Percentiles rank a stretch among this genome's conserved stretches.
These are phyloP conservation scores for Heterodera filipjevi DNA, from an alignment of 2,888 invertebrate genomes.

Conservation along the genomic window DNA sequence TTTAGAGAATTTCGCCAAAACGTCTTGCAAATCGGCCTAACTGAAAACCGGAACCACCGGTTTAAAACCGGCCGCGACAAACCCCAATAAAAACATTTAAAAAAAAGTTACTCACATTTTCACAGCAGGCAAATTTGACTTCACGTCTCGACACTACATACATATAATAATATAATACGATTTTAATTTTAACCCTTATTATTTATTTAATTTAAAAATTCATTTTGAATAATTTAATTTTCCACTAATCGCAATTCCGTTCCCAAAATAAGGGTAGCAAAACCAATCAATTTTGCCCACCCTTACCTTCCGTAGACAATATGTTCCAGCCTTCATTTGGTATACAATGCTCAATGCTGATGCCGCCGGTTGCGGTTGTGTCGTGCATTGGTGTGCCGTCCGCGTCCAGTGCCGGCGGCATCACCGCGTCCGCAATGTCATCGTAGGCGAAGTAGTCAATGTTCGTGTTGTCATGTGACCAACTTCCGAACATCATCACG, in stretches of 20 bases:
- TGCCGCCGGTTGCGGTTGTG: slow-evolving; percentile 41
- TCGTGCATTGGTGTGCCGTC: slow-evolving; percentile 47
- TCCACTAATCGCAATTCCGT: neutral
- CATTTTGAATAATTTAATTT: neutral
- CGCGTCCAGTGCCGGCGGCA: slow-evolving; percentile 27
- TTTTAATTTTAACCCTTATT: slow-evolving; percentile 2
- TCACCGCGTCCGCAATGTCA: slow-evolving; percentile 38
- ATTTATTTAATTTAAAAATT: no score
- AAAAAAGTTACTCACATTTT: slow-evolving; percentile 32
- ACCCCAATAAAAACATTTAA: no score
- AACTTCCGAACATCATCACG: slow-evolving; percentile 52
- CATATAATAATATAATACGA: neutral
- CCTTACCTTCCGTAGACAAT: slow-evolving; percentile 47
- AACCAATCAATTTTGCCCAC: neutral
- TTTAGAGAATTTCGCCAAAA: no score
- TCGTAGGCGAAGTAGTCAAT: slow-evolving; percentile 52
- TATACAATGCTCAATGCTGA: slow-evolving; percentile 56
- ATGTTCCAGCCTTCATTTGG: slow-evolving; percentile 62
- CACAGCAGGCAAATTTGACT: slow-evolving; percentile 56
- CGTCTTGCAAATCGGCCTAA: no score
- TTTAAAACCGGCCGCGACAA: no score
- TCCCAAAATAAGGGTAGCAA: neutral
- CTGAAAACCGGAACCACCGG: no score
- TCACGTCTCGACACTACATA: slow-evolving; percentile 43
- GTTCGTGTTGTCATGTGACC: slow-evolving; percentile 58